A percentile compares a stretch with the other conserved stretches of the same genome.
Conservation (phyloP, 2,888 invertebrate species). For the Lingula anatina region DNA sequence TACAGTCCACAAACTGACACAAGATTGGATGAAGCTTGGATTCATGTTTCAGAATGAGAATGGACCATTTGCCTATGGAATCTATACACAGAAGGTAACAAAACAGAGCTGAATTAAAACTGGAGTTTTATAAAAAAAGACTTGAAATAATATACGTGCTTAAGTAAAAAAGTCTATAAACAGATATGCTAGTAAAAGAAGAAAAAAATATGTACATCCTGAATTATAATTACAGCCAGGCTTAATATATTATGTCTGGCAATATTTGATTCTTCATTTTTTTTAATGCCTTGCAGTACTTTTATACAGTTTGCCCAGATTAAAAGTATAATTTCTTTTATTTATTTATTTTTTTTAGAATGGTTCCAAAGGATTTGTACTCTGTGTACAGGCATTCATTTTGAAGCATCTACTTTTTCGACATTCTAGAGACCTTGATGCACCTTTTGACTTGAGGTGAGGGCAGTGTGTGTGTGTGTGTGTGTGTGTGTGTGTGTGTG, state of each 20-base stretch:
- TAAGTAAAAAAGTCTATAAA: no score
- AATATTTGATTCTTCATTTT: background rate
- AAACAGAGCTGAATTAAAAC: background rate
- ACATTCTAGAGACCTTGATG: no score
- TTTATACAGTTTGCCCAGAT: background rate
- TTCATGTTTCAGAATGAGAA: slow-evolving; percentile 28
- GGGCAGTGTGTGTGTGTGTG: no score
- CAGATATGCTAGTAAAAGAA: background rate
- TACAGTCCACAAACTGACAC: slow-evolving; percentile 29
- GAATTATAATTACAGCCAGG: background rate
- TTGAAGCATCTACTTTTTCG: slow-evolving; percentile 38
- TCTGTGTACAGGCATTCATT: slow-evolving; percentile 36
- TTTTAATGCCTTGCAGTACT: background rate
- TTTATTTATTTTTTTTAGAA: slow-evolving; percentile 22
- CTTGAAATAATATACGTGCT: background rate
- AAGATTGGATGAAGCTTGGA: slow-evolving; percentile 33
- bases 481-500: no score
- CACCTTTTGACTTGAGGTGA: no score
- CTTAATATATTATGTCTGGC: background rate
- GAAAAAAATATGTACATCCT: background rate
- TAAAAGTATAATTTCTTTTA: background rate
- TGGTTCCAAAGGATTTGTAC: slow-evolving; percentile 30
- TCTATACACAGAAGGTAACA: slow-evolving; percentile 29
- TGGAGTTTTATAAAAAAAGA: background rate
- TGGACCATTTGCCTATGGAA: slow-evolving; percentile 32